phyloP scores from a whole-genome alignment of 2,797 vertebrate species.

The Ciconia nigra region DNA sequence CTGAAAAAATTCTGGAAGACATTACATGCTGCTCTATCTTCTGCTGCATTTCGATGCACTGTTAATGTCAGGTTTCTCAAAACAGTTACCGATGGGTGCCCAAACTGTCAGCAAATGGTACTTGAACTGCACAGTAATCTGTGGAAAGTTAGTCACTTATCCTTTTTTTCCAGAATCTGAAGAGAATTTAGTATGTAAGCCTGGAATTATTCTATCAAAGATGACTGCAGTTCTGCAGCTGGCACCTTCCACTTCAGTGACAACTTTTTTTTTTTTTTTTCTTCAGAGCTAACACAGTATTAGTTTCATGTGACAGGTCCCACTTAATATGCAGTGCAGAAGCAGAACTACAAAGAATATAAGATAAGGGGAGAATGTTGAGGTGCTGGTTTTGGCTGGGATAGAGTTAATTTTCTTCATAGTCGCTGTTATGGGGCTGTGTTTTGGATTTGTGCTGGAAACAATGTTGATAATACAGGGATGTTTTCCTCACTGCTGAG shows the following conservation, averaged over 20 bases:
- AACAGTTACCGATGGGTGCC: neutral
- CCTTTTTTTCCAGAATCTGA: neutral
- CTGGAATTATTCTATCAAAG: neutral
- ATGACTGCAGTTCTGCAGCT: constrained; percentile 69
- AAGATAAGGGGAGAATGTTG: constrained; percentile 90
- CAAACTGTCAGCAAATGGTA: neutral
- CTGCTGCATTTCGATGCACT: neutral
- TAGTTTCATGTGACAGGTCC: constrained; percentile 49
- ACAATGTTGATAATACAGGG: no score
- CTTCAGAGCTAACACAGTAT: constrained; percentile 41
- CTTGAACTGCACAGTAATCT: neutral
- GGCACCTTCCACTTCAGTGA: constrained; percentile 70
- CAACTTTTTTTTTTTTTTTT: neutral
- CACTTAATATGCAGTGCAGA: constrained; percentile 91
- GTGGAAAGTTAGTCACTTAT: neutral
- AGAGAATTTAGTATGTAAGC: neutral
- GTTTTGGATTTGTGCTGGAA: no score
- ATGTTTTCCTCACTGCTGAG: no score
- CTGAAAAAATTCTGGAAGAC: neutral
- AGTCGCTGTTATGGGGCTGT: no score
- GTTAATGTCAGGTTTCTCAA: neutral
- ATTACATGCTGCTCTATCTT: neutral
- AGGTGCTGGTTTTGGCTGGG: no score
- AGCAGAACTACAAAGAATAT: constrained; percentile 82
- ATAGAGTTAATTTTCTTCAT: no score